phyloP scores from a whole-genome alignment of 2,888 invertebrate species.

The Tortrix viridana region DNA sequence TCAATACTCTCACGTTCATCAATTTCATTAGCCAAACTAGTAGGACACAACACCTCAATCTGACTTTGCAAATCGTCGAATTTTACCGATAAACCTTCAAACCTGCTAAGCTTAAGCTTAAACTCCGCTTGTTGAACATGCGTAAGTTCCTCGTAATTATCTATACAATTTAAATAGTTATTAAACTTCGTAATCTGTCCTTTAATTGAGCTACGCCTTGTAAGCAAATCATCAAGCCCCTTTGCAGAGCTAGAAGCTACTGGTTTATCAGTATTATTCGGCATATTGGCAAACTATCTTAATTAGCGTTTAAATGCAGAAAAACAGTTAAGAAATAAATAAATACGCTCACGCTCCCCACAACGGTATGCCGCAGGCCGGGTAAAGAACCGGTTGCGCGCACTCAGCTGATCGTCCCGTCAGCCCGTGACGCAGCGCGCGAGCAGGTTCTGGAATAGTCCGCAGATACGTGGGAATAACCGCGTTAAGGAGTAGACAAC shows the following conservation, averaged over 20 bases:
- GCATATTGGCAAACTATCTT: neutral
- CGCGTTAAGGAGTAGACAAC: too few species aligned
- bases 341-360: neutral
- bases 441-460: neutral
- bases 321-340: neutral
- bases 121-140: conserved; percentile 15
- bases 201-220: conserved; percentile 13
- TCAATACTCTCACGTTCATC: conserved; percentile 31
- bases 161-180: conserved; percentile 21
- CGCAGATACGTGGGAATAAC: neutral
- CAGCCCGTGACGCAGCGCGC: neutral
- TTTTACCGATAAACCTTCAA: conserved; percentile 24
- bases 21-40: conserved; percentile 15
- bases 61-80: conserved; percentile 27
- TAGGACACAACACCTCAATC: conserved; percentile 34
- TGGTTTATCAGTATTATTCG: neutral
- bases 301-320: neutral
- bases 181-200: conserved; percentile 29
- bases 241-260: neutral
- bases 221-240: neutral
- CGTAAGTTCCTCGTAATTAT: conserved; percentile 1
- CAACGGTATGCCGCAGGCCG: neutral
- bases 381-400: neutral
- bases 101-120: conserved; percentile 5
- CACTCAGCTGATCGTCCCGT: neutral